Evolutionary conservation across 92 coral and sea anemone species (phyloP).

Genomic region (Paragorgia papillata): DNA sequence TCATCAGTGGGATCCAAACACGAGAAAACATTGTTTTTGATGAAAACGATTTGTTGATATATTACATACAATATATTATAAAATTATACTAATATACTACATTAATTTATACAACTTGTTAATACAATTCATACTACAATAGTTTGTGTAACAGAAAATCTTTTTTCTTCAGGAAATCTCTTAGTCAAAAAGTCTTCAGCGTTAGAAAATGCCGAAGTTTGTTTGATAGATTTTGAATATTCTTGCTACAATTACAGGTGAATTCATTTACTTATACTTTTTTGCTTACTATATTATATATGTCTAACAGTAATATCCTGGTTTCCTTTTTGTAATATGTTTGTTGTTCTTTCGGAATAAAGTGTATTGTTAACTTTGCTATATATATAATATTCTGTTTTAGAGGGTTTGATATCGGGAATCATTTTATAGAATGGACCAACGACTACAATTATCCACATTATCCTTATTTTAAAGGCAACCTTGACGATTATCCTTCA

Average conservation of each 20-base stretch:
- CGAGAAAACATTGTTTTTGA: no score
- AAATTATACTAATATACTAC: no score
- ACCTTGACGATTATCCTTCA: slow-evolving; percentile 60
- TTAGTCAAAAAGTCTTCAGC: slow-evolving; percentile 54
- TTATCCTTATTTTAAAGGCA: slow-evolving; percentile 63
- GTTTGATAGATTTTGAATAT: slow-evolving; percentile 89
- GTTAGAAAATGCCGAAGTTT: slow-evolving; percentile 51
- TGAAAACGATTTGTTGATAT: no score
- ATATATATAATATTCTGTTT: neutral
- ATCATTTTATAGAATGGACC: slow-evolving; percentile 91
- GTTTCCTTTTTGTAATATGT: no score
- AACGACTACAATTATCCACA: slow-evolving; percentile 63
- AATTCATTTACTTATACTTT: neutral
- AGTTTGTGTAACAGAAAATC: neutral
- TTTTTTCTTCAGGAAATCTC: slow-evolving; percentile 70
- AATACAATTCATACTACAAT: neutral
- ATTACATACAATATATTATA: no score
- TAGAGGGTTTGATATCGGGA: slow-evolving; percentile 87
- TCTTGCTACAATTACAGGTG: slow-evolving; percentile 92
- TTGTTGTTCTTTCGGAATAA: no score
- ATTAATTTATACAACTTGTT: neutral
- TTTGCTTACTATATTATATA: neutral
- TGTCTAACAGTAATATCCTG: neutral
- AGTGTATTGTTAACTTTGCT: no score
- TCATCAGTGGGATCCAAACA: no score